phyloP scores from a whole-genome alignment of 2,888 invertebrate genomes.

The Trissonchulus latispiculum region DNA sequence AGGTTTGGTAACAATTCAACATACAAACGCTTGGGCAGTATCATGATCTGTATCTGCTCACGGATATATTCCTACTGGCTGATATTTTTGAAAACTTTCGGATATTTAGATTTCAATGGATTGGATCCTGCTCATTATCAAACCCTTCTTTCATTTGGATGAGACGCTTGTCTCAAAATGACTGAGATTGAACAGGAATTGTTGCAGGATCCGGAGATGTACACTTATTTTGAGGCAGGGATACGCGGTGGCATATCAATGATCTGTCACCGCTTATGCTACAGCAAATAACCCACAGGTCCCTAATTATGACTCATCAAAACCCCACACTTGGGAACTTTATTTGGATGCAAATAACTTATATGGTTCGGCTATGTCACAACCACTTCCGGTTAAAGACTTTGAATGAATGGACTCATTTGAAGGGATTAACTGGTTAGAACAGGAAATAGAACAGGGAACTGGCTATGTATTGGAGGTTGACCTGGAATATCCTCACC shows the following conservation, averaged over 20 bases:
- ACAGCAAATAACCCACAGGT: not conserved
- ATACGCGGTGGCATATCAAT: not conserved
- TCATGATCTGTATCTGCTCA: not conserved
- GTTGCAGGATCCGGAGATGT: not conserved
- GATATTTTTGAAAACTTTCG: conserved; percentile 3
- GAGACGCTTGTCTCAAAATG: not conserved
- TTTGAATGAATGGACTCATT: not conserved
- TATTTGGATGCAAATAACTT: not conserved
- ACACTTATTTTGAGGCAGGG: not conserved
- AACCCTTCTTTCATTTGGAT: not conserved
- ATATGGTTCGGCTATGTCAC: not conserved
- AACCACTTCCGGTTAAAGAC: not conserved
- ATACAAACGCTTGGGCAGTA: not conserved
- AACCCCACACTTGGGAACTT: not conserved
- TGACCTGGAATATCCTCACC: conserved; percentile 42
- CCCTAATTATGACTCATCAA: not conserved
- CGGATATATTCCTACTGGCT: not conserved
- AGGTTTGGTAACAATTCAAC: not conserved
- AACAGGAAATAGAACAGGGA: conserved; percentile 14
- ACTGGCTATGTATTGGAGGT: conserved; percentile 43
- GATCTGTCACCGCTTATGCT: conserved; percentile 6
- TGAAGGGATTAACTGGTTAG: not conserved
- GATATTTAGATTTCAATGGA: not conserved
- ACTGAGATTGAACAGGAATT: not conserved
- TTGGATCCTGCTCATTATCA: conserved; percentile 1